Conservation (phyloP, 2,113 vertebrate genomes). For the Zapus hudsonius region DNA sequence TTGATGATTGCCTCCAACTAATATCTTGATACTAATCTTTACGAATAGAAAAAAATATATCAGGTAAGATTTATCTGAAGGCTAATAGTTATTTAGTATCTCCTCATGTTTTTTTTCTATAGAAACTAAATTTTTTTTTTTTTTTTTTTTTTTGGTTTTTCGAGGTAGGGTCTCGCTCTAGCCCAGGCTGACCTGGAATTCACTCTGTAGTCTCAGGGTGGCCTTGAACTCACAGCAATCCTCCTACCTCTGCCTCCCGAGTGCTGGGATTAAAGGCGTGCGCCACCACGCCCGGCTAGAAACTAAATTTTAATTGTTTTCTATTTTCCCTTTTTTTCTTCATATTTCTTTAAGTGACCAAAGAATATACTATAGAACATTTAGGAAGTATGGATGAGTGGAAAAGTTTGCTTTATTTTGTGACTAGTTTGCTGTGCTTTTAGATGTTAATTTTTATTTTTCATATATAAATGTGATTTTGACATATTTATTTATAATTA, state of each 20-base stretch:
- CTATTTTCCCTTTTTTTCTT: not conserved
- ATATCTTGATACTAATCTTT: not conserved
- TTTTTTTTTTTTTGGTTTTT: too few relatives aligned
- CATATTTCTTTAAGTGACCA: not conserved
- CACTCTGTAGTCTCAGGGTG: too few relatives aligned
- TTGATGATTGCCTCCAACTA: not conserved
- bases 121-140: not conserved
- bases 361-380: not conserved
- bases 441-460: not conserved
- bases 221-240: too few relatives aligned
- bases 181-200: too few relatives aligned
- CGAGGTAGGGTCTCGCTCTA: too few relatives aligned
- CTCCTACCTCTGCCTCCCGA: too few relatives aligned
- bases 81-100: not conserved
- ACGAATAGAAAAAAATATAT: not conserved
- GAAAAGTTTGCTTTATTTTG: not conserved
- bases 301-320: not conserved
- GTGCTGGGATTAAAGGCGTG: too few relatives aligned
- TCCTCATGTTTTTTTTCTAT: not conserved
- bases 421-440: not conserved
- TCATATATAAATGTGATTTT: slow-evolving; percentile 9
- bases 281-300: too few relatives aligned
- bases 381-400: not conserved
- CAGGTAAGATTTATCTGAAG: not conserved
- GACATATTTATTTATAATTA: slow-evolving; percentile 24